Evolutionary conservation across 2,888 invertebrate species (phyloP).

Genomic region (Drosophila pseudotalamancana): DNA sequence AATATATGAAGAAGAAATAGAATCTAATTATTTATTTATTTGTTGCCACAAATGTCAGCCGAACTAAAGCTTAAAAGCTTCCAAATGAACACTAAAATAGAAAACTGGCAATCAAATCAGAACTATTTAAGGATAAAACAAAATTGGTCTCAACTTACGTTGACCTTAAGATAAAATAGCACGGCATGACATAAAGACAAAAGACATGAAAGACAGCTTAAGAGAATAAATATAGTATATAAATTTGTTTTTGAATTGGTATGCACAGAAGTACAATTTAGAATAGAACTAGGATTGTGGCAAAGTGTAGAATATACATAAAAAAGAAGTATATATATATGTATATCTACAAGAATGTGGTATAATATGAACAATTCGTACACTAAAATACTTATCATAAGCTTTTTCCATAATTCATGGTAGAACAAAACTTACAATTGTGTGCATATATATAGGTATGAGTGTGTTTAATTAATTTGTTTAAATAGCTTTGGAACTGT

Average conservation of each 20-base stretch:
- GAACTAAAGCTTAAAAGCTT: constrained; percentile 65
- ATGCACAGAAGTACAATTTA: not conserved
- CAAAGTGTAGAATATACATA: not conserved
- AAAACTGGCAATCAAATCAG: constrained; percentile 47
- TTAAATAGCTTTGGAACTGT: no score
- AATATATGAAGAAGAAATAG: constrained; percentile 47
- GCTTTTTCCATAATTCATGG: no score
- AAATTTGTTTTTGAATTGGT: not conserved
- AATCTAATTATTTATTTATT: constrained; percentile 74
- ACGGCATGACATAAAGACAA: constrained; percentile 1
- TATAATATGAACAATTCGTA: no score
- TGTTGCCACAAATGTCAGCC: constrained; percentile 60
- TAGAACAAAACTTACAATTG: no score
- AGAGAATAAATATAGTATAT: not conserved
- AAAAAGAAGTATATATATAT: no score
- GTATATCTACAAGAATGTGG: no score
- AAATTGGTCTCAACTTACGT: constrained; percentile 13
- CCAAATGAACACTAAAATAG: constrained; percentile 53
- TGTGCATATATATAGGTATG: no score
- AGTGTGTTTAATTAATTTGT: no score
- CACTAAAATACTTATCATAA: no score
- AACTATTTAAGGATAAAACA: constrained; percentile 31
- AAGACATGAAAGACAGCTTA: not conserved
- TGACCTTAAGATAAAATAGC: constrained; percentile 40
- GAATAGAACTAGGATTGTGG: no score